Evolutionary conservation across 2,888 invertebrate genomes (phyloP).

Genomic region (Philonicus albiceps): DNA sequence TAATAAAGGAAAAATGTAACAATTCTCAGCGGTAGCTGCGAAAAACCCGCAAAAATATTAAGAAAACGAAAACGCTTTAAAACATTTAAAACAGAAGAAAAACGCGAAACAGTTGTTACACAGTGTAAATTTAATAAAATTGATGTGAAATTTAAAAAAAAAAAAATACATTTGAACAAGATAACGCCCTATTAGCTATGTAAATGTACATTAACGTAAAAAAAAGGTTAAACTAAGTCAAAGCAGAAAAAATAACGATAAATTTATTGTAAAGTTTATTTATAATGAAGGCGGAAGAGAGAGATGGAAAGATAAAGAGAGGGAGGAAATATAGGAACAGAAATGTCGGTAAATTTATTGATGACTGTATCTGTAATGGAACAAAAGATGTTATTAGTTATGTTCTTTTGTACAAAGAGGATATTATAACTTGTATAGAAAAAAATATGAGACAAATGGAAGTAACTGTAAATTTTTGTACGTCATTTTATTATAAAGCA

Average conservation of each 20-base stretch:
- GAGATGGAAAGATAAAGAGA: background rate
- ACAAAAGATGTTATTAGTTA: conserved; percentile 24
- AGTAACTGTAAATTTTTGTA: conserved; percentile 40
- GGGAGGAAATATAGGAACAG: background rate
- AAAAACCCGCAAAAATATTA: background rate
- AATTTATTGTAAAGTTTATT: background rate
- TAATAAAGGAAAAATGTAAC: no score
- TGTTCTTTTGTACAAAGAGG: conserved; percentile 20
- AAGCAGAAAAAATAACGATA: background rate
- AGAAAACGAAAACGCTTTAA: background rate
- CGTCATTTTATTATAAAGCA: conserved; percentile 37
- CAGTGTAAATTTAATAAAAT: conserved; percentile 14
- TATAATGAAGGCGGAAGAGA: background rate
- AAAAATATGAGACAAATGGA: conserved; percentile 1
- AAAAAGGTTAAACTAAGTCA: conserved; percentile 19
- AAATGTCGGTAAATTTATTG: background rate
- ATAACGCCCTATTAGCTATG: conserved; percentile 19
- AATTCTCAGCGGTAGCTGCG: background rate
- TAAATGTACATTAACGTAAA: conserved; percentile 32
- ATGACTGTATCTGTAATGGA: background rate
- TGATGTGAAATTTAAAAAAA: background rate
- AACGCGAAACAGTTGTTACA: conserved; percentile 19
- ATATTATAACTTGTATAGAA: conserved; percentile 11
- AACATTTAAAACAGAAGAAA: background rate
- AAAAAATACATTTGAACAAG: background rate